phyloP scores from a whole-genome alignment of 1,140 invertebrate genomes.

The Amphibalanus amphitrite region DNA sequence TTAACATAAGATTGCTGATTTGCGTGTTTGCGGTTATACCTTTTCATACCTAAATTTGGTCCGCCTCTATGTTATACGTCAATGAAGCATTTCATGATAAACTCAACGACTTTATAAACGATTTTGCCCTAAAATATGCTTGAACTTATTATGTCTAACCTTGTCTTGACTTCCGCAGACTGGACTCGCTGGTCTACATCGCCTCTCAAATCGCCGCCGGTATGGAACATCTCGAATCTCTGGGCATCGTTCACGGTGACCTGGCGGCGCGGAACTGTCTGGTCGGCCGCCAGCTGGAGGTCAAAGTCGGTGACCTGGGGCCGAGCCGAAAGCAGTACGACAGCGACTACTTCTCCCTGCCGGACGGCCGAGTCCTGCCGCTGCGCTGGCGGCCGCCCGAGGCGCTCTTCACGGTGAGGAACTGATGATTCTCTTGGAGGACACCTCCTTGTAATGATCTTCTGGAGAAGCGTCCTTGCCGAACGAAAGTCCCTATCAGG shows the following conservation, averaged over 20 bases:
- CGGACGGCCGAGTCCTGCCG: constrained; percentile 55
- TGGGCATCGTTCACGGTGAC: constrained; percentile 64
- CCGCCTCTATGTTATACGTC: neutral
- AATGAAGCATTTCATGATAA: neutral
- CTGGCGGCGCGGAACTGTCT: constrained; percentile 85
- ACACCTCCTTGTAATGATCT: no score
- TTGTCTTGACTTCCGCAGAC: neutral
- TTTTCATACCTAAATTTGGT: constrained; percentile 5
- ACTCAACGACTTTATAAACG: neutral
- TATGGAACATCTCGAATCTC: constrained; percentile 21
- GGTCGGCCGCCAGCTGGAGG: constrained; percentile 62
- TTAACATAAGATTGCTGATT: no score
- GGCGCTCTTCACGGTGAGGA: constrained; percentile 23
- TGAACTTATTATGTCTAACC: neutral
- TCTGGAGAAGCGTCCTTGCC: neutral
- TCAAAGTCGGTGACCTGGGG: constrained; percentile 80
- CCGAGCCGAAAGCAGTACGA: constrained; percentile 67
- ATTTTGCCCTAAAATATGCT: neutral
- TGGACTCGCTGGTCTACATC: constrained; percentile 19
- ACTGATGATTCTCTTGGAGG: neutral
- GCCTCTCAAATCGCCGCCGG: constrained; percentile 19
- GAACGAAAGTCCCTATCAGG: neutral
- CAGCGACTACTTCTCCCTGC: constrained; percentile 62
- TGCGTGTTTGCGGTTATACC: no score
- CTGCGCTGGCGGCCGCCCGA: constrained; percentile 79